phyloP scores from a whole-genome alignment of 2,113 vertebrate genomes.

The Blennius ocellaris region DNA sequence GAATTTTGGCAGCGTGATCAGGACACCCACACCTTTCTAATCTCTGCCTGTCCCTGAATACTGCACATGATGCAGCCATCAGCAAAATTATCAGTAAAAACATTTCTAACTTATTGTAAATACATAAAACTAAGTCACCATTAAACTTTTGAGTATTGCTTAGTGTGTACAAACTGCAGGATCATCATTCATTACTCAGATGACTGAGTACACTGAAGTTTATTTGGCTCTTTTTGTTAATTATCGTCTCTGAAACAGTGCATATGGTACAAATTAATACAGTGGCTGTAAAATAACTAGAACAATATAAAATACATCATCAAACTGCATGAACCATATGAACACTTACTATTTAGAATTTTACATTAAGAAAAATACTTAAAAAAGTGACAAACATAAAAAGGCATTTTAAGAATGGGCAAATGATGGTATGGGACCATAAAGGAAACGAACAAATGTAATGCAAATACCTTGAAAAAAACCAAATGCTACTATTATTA shows the following conservation, averaged over 20 bases:
- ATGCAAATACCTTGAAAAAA: constrained; percentile 5
- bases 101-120: background rate
- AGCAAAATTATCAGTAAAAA: background rate
- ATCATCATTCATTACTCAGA: background rate
- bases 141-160: too few species aligned
- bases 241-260: constrained; percentile 58
- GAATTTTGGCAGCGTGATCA: constrained; percentile 24
- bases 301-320: constrained; percentile 66
- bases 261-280: constrained; percentile 56
- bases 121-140: background rate
- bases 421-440: constrained; percentile 4
- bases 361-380: constrained; percentile 55
- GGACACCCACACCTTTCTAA: background rate
- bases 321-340: constrained; percentile 41
- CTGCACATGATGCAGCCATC: background rate
- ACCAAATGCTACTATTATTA: constrained; percentile 37
- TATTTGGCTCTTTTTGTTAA: constrained; percentile 60
- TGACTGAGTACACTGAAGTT: constrained; percentile 43
- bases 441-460: constrained; percentile 16
- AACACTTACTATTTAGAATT: constrained; percentile 52
- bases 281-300: constrained; percentile 55
- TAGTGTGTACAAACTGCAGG: too few species aligned
- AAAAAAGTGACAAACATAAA: constrained; percentile 50
- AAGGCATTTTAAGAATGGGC: constrained; percentile 39
- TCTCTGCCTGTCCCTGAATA: background rate